These are phyloP conservation scores for Botrylloides violaceus DNA, from an alignment of 23 tunicate species.

Conservation along the genomic window DNA sequence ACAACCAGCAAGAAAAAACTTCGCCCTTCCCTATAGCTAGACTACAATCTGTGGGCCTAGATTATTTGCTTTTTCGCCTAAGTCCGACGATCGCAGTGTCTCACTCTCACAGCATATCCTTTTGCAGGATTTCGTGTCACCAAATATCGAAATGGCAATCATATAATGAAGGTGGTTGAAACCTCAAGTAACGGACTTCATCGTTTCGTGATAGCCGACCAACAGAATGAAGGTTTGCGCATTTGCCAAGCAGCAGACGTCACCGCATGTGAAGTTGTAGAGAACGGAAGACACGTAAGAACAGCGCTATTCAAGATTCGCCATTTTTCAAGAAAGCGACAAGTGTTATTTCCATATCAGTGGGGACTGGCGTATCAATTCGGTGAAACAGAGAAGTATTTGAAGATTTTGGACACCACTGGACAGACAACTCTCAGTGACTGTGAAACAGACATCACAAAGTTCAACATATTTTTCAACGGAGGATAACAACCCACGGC, in stretches of 20 bases:
- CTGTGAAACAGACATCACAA: background rate
- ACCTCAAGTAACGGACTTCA: background rate
- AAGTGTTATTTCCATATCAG: background rate
- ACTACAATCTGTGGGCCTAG: too few species aligned
- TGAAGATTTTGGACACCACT: background rate
- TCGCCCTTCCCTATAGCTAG: too few species aligned
- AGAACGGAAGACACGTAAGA: background rate
- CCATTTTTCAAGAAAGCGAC: background rate
- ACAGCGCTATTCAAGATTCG: background rate
- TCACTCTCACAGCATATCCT: too few species aligned
- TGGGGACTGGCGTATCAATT: background rate
- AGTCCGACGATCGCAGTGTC: too few species aligned
- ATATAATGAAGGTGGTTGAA: background rate
- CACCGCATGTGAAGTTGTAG: background rate
- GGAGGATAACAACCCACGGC: background rate
- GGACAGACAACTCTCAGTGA: background rate
- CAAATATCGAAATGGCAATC: background rate
- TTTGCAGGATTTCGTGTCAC: background rate
- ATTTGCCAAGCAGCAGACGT: background rate
- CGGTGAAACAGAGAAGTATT: background rate
- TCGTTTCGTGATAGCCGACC: background rate
- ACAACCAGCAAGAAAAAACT: too few species aligned
- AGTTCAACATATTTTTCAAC: background rate
- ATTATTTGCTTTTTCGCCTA: too few species aligned
- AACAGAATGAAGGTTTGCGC: background rate